A percentile compares a stretch with the other conserved stretches of the same genome.
These are phyloP conservation scores for Lepidonotus clava DNA, from an alignment of 2,888 invertebrate genomes.

Conservation along the genomic window DNA sequence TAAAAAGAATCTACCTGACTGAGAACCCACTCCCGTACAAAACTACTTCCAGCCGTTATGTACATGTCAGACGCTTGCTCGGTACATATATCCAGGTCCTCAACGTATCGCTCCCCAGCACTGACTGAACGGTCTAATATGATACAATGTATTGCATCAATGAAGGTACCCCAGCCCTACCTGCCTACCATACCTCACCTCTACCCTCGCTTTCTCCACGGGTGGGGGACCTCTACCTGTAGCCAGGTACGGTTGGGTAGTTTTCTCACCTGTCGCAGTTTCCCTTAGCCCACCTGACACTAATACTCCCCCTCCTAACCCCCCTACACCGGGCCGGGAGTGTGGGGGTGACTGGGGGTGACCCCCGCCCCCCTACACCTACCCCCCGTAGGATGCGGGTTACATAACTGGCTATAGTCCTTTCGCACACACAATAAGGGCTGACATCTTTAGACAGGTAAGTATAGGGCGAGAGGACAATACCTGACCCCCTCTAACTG, in stretches of 20 bases:
- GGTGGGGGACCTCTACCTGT: neutral
- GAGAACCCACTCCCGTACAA: neutral
- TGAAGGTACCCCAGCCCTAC: no score
- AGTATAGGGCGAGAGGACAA: no score
- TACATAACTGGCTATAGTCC: no score
- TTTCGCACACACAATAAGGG: no score
- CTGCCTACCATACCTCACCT: neutral
- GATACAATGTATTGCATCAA: no score
- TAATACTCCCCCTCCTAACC: neutral
- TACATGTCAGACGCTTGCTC: neutral
- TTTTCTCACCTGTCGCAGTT: neutral
- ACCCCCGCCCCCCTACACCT: no score
- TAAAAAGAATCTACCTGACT: neutral
- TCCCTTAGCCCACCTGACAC: neutral
- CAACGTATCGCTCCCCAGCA: neutral
- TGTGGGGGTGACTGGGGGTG: no score
- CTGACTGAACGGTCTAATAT: constrained; percentile 1
- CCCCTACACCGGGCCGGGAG: no score
- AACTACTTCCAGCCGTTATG: neutral
- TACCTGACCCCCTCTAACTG: no score
- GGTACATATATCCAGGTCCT: neutral
- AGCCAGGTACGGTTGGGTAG: neutral
- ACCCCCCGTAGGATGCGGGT: no score
- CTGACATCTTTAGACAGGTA: no score
- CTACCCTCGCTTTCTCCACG: neutral